Percentiles rank a stretch among this genome's conserved stretches.
These are phyloP conservation scores for Lepidurus apus DNA, from an alignment of 1,140 invertebrate genomes.

Conservation along the genomic window DNA sequence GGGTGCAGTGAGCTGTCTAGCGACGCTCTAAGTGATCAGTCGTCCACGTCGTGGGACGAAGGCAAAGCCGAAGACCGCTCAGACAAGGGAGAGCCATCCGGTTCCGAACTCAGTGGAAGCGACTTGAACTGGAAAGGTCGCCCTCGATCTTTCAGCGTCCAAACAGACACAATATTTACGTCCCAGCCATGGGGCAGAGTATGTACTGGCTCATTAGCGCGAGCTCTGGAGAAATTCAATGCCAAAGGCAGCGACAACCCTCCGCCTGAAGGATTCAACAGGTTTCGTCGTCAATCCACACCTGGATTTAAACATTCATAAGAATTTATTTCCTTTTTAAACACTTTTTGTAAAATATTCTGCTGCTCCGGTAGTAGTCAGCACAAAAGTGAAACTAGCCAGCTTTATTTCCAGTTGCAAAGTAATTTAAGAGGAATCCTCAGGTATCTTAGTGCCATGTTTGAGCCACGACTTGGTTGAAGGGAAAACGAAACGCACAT, in stretches of 20 bases:
- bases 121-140: slow-evolving; percentile 35
- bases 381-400: slow-evolving; percentile 12
- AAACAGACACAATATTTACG: slow-evolving; percentile 35
- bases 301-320: slow-evolving; percentile 19
- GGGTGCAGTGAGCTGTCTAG: slow-evolving; percentile 38
- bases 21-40: slow-evolving; percentile 35
- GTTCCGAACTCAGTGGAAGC: neutral
- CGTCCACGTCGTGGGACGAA: slow-evolving; percentile 37
- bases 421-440: neutral
- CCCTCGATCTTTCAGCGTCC: slow-evolving; percentile 37
- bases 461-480: neutral
- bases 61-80: slow-evolving; percentile 26
- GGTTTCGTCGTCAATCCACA: slow-evolving; percentile 27
- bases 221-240: slow-evolving; percentile 50
- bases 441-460: slow-evolving; percentile 2
- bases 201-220: slow-evolving; percentile 49
- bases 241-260: slow-evolving; percentile 37
- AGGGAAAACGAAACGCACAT: too few relatives aligned
- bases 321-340: neutral
- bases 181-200: slow-evolving; percentile 45
- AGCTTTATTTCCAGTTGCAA: neutral
- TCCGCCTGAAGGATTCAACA: slow-evolving; percentile 17
- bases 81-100: neutral
- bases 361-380: slow-evolving; percentile 7
- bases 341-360: neutral